Evolutionary conservation across 2,888 invertebrate species (phyloP), one percentile per base, ranked within the genome.

Genomic region (Laothoe populi): DNA sequence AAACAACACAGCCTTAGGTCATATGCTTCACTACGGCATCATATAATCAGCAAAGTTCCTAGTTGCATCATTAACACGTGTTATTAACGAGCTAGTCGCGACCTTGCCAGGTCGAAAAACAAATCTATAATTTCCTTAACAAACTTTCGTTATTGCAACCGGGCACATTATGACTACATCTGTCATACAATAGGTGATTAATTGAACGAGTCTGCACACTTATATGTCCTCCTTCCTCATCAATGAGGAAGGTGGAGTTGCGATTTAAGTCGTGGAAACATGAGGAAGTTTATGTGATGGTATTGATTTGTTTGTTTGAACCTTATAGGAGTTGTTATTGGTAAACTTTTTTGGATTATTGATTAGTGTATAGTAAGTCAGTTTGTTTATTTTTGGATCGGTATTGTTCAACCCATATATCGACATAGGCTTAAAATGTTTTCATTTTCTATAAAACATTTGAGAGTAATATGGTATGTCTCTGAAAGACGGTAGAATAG

Each of bases 61-160:
- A 10, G 11, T 11, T 13, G 3, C 10, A 13, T 13, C 38, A 38
- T 13, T 1, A 19, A 35, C 19, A 53, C 35, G 35, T 19, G 11
- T 19, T 53, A 53, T 35, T 48, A 31, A 53, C 31, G 53, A 53
- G 8, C 31, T 42, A 42, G 57, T 19, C 2, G 8, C 60, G 45
- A 35, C 53, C 53, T 53, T 53, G 35, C 35, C 53, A 16, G 49
- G 49, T 53, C 53, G 35, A 53, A 21, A 19, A 19, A 53, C 49
- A 53, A 21, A 60, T 59, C 40, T 49, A 46, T 42, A 26, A 61
- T 61, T 40, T 61, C 53, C 60, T 61, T 60, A 60, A 59, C 7
- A 45, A 46, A 48, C 48, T 24, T 16, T 60, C 40, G 24, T 60
- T 23, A 53, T 40, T 53, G 49, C 60, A 49, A 48, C 60, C 16